Evolutionary conservation across 35 echinoderm and acorn worm species (phyloP), one percentile per base, ranked within the genome.

Genomic region (Holothuria glaberrima): DNA sequence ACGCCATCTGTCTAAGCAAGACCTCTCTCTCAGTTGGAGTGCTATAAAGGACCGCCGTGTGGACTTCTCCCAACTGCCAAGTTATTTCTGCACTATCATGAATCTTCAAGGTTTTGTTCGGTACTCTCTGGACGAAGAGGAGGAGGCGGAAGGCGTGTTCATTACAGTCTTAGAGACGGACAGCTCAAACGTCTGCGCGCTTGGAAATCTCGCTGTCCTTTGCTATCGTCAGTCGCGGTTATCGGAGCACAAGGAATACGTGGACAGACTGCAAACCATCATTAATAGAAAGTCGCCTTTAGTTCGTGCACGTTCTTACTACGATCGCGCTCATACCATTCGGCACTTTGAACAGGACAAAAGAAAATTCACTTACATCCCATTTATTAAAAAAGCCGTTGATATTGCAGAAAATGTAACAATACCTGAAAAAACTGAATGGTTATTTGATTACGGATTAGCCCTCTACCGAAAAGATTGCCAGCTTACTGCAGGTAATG

Each of bases 331-430:
- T 16, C 90, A 94, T 74, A 90, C 92, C 30, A 90, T 92, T 65
- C 93, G 93, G 4, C 86, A 92, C 48, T 98, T 98, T 68, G 86
- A 98, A 62, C 90, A 98, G 30, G 90, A 98, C 41, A 82, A 80
- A 31, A 62, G 95, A 58, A 57, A 75, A 16, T 98, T 98, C 82
- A 92, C 90, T 2, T 98, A 98, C 75, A 92, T 92, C 33, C 68
- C 87, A 34, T 92, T 86, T 45, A 90, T 94, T 35, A 79, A 86
- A 27, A 94, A 91, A 68, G 80, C 93, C 26, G 91, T 91, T 2
- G 79, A 92, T n/a, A 89, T 88, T 9, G 87, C 83, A 18, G 71
- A 90, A 27, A 86, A 70, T 12, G 29, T 77, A 3, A 61, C 48
- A 12, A 50, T 58, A 6, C 86, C 68, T n/a, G 95, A 98, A 50